Evolutionary conservation across 2,888 invertebrate species (phyloP), one percentile per base, ranked within the genome.

Genomic region (Drosophila antonietae): DNA sequence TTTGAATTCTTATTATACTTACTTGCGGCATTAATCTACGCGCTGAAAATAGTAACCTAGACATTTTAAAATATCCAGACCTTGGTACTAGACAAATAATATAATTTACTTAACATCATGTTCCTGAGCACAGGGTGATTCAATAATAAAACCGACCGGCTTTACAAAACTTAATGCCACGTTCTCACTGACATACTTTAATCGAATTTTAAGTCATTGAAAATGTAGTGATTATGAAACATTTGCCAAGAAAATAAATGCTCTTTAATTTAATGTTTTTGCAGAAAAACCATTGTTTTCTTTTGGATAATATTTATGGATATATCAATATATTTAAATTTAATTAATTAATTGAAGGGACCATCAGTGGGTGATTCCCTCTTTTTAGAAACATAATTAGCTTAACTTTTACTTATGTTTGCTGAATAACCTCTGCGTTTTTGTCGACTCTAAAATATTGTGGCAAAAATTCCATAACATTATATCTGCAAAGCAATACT

Each of bases 21-120:
- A 84, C 84, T 61, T 83, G 77, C 31, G 85, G 77, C 51, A 81
- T 23, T 55, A 83, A n/a, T 59, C 79, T 81, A 44, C 88, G 69
- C 20, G 85, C 60, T 41, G 89, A 83, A 55, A 73, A 60, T 23
- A 84, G 52, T 73, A 89, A 60, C 53, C 87, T 73, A 35, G 77
- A 83, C 84, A 84, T 84, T 72, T 78, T 67, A 8, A 58, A 63
- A 64, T 56, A 56, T 56, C 52, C 58, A 80, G 56, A 70, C 69
- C 59, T 65, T 49, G 49, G 64, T 62, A 80, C 62, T 52, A 63
- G 64, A 65, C 62, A 80, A 68, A 60, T 75, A 68, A 53, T 67
- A 60, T 70, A 58, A 75, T 64, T 66, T 55, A 62, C 63, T 47
- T 61, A 64, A 62, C 66, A 76, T 76, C 77, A 78, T 78, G 77